Conservation (phyloP, 30 jellyfish, hydroid and myxozoan genomes). For the Cassiopea xamachana region DNA sequence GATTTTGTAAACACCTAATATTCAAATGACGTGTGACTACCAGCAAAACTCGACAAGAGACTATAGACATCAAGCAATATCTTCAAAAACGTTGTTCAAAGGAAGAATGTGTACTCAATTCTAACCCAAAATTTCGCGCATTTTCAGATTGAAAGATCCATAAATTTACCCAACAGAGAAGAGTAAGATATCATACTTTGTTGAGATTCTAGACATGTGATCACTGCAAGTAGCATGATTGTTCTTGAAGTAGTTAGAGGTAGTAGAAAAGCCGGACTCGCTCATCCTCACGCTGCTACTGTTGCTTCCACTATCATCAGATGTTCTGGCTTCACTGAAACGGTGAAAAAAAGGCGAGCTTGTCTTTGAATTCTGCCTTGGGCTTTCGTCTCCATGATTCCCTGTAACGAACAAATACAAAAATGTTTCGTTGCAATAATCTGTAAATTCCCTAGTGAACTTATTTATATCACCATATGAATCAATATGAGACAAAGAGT, state of each 20-base stretch:
- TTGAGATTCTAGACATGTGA: conserved; percentile 50
- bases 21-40: no score
- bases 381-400: conserved; percentile 68
- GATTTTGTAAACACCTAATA: no score
- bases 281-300: conserved; percentile 55
- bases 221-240: conserved; percentile 43
- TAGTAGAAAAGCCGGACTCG: conserved; percentile 42
- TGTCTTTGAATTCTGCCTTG: conserved; percentile 29
- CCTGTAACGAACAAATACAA: not conserved
- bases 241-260: conserved; percentile 42
- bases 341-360: conserved; percentile 62
- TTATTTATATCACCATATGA: no score
- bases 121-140: no score
- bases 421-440: not conserved
- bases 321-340: conserved; percentile 47
- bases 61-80: no score
- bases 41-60: no score
- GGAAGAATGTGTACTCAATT: no score
- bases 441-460: no score
- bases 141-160: no score
- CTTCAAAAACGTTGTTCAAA: no score
- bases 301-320: conserved; percentile 78
- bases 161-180: no score
- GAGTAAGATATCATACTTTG: conserved; percentile 45
- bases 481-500: no score